These are phyloP conservation scores for Pseudorhiza aurosa DNA, from an alignment of 30 jellyfish, hydroid and myxozoan species.

Conservation along the genomic window DNA sequence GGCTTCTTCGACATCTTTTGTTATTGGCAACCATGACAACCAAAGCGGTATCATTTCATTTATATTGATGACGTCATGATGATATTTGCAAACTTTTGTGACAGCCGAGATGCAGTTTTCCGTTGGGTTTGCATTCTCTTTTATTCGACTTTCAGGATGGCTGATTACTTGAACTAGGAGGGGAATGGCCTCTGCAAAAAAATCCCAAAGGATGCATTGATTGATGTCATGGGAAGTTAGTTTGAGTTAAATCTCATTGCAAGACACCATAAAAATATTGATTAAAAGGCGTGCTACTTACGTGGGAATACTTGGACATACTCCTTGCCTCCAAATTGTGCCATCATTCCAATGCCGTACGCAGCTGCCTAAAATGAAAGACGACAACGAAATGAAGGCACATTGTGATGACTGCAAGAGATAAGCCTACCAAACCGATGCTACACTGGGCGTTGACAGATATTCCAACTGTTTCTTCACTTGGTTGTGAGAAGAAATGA, in stretches of 20 bases:
- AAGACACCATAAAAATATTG: not conserved
- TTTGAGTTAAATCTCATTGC: too few relatives aligned
- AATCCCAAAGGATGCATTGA: too few relatives aligned
- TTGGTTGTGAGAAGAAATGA: too few relatives aligned
- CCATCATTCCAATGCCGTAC: conserved; percentile 98
- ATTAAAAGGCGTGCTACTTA: conserved; percentile 16
- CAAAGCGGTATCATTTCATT: conserved; percentile 86
- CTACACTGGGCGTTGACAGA: too few relatives aligned
- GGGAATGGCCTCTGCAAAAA: conserved; percentile 78
- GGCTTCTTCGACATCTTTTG: conserved; percentile 97
- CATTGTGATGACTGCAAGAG: too few relatives aligned
- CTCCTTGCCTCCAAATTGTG: conserved; percentile 89
- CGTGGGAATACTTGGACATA: conserved; percentile 84
- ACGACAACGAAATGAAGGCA: too few relatives aligned
- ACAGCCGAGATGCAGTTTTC: conserved; percentile 98
- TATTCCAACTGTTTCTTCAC: too few relatives aligned
- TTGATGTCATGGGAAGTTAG: too few relatives aligned
- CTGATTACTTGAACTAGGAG: conserved; percentile 86
- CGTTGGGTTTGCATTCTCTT: conserved; percentile 87
- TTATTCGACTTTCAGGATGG: conserved; percentile 85
- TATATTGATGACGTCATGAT: conserved; percentile 66
- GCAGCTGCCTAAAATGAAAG: conserved; percentile 89
- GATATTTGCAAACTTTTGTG: conserved; percentile 91
- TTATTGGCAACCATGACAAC: conserved; percentile 98
- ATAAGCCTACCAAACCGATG: too few relatives aligned